Conservation (phyloP, 2,797 vertebrate species). For the Miichthys miiuy region DNA sequence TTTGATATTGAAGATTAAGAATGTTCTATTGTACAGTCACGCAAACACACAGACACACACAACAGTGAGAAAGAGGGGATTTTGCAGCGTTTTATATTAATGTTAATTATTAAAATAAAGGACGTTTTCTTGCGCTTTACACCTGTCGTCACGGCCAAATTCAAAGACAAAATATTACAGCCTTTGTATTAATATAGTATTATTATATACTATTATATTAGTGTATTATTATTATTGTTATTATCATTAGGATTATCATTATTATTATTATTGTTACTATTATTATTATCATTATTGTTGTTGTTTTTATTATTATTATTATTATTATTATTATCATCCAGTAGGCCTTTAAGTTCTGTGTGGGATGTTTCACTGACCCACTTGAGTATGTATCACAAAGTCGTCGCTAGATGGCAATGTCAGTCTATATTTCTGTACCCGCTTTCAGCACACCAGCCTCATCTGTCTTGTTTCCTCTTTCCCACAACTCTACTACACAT, state of each 20-base stretch:
- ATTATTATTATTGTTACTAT: no score
- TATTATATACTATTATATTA: no score
- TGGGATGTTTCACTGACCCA: background rate
- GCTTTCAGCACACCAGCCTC: background rate
- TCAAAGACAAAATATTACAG: background rate
- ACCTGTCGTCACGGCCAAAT: background rate
- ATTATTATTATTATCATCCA: background rate
- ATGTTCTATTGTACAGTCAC: background rate
- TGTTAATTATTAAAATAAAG: background rate
- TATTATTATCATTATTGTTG: background rate
- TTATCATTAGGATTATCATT: background rate
- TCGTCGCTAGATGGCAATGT: conserved; percentile 77
- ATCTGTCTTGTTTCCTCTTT: background rate
- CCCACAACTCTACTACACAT: background rate
- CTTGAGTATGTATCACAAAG: conserved; percentile 1
- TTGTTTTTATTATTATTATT: background rate
- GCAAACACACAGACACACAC: background rate
- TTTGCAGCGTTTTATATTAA: background rate
- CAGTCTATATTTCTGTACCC: conserved; percentile 48
- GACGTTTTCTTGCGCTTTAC: background rate
- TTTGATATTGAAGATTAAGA: background rate
- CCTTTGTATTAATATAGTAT: no score
- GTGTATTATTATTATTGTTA: background rate
- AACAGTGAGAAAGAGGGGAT: fast-evolving
- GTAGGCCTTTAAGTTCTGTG: background rate